Conservation (phyloP, 2,888 invertebrate genomes). For the Tubiluchus corallicola region DNA sequence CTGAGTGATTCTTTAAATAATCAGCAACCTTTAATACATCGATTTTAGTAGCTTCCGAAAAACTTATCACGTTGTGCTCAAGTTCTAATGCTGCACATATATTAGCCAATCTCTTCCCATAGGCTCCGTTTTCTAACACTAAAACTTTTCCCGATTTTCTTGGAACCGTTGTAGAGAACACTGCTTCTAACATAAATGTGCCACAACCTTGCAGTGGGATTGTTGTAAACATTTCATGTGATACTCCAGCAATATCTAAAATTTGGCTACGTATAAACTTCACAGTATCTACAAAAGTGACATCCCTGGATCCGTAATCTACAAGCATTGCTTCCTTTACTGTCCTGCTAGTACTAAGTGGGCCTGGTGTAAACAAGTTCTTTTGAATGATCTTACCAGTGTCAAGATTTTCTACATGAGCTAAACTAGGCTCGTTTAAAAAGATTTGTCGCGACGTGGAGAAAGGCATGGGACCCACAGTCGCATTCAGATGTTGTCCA, state of each 20-base stretch:
- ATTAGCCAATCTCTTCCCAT: conserved; percentile 30
- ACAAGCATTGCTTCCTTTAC: conserved; percentile 29
- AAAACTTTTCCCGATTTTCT: conserved; percentile 26
- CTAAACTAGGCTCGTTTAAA: no score
- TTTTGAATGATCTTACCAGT: no score
- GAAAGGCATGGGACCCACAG: no score
- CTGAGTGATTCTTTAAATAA: conserved; percentile 18
- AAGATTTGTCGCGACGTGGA: no score
- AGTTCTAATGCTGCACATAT: conserved; percentile 28
- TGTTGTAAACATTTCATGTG: conserved; percentile 22
- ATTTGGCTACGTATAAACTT: conserved; percentile 24
- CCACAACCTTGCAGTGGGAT: conserved; percentile 34
- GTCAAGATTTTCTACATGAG: no score
- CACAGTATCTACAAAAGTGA: conserved; percentile 28
- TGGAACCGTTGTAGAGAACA: conserved; percentile 28
- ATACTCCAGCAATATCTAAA: conserved; percentile 29
- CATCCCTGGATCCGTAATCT: conserved; percentile 31
- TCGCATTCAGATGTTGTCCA: no score
- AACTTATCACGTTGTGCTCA: conserved; percentile 21
- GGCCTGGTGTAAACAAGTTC: conserved; percentile 33
- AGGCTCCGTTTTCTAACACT: no score
- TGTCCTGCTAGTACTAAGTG: conserved; percentile 26
- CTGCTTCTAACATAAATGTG: conserved; percentile 32
- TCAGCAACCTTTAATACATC: conserved; percentile 18
- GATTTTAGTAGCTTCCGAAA: conserved; percentile 26